Evolutionary conservation across 2,888 invertebrate genomes (phyloP).

Genomic region (Eristalis pertinax): DNA sequence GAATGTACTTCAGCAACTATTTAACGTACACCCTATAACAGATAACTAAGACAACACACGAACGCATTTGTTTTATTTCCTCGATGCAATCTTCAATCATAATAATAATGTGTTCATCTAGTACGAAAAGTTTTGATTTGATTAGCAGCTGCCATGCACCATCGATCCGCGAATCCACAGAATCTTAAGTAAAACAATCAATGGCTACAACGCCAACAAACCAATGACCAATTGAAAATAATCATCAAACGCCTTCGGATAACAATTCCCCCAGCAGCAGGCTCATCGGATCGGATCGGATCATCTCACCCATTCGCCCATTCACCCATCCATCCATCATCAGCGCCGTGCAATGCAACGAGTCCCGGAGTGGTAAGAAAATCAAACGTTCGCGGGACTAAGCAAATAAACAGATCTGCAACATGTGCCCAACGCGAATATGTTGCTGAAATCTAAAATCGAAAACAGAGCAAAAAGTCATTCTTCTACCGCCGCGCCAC

Average conservation of each 20-base stretch:
- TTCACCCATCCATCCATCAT: conserved; percentile 44
- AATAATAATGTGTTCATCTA: conserved; percentile 68
- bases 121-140: conserved; percentile 58
- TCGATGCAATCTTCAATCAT: conserved; percentile 63
- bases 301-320: conserved; percentile 50
- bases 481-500: neutral
- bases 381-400: conserved; percentile 70
- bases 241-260: conserved; percentile 70
- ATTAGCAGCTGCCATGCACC: conserved; percentile 70
- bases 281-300: conserved; percentile 43
- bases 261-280: conserved; percentile 61
- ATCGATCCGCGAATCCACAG: conserved; percentile 69
- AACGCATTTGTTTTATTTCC: conserved; percentile 51
- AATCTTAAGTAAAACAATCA: conserved; percentile 73
- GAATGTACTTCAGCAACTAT: neutral
- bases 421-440: conserved; percentile 66
- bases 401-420: conserved; percentile 68
- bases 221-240: conserved; percentile 74
- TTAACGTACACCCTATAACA: conserved; percentile 33
- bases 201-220: conserved; percentile 73
- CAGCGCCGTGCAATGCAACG: conserved; percentile 54
- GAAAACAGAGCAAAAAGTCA: conserved; percentile 7
- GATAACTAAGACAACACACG: conserved; percentile 39
- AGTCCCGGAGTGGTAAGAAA: conserved; percentile 67
- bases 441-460: conserved; percentile 60